A percentile compares a stretch with the other conserved stretches of the same genome.
These are phyloP conservation scores for Tragopan temminckii DNA, from an alignment of 2,797 vertebrate species.

Conservation along the genomic window DNA sequence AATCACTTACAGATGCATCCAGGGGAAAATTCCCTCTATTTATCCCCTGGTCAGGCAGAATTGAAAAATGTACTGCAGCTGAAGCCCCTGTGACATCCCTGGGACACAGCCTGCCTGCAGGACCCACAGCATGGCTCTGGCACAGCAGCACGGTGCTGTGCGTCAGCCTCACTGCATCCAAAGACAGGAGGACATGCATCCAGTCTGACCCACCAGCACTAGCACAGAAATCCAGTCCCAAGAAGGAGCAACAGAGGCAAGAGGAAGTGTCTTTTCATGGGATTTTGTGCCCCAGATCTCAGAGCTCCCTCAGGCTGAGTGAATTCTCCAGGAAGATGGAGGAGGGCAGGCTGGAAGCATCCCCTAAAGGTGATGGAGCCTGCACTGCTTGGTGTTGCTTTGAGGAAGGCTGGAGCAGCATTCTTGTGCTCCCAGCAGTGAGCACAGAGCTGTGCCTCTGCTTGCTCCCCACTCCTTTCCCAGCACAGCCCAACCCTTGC, in stretches of 20 bases:
- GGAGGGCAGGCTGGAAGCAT: neutral
- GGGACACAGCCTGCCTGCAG: neutral
- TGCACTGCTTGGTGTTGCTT: neutral
- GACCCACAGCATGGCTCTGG: fast-evolving
- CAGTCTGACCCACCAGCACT: neutral
- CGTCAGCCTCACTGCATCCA: fast-evolving
- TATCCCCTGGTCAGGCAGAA: neutral
- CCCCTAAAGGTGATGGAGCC: fast-evolving
- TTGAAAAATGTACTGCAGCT: neutral
- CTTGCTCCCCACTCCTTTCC: conserved; percentile 19
- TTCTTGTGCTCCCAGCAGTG: neutral
- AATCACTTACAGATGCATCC: neutral
- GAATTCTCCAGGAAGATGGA: neutral
- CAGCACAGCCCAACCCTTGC: neutral
- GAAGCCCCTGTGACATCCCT: neutral
- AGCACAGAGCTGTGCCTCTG: neutral
- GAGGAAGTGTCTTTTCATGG: too few relatives aligned
- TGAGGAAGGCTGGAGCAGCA: neutral
- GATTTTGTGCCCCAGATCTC: neutral
- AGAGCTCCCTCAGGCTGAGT: too few relatives aligned
- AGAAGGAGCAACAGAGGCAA: neutral
- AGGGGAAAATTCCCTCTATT: neutral
- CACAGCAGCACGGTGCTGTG: fast-evolving
- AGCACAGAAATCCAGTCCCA: neutral
- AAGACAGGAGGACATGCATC: neutral